phyloP scores from a whole-genome alignment of 2,113 vertebrate genomes.

The Dicrurus megarhynchus region DNA sequence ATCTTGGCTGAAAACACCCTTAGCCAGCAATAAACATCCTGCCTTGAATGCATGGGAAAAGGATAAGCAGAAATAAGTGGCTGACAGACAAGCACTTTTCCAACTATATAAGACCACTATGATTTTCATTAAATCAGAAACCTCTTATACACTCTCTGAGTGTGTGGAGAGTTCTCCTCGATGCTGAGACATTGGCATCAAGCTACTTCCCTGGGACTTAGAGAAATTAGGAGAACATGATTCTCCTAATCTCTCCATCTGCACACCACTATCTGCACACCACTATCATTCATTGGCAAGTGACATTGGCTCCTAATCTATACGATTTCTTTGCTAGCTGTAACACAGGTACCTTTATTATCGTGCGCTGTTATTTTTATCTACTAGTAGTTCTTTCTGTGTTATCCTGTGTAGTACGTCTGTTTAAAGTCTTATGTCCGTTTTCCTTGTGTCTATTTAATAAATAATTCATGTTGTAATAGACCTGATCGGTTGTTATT shows the following conservation, averaged over 20 bases:
- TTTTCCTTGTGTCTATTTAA: background rate
- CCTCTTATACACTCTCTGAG: background rate
- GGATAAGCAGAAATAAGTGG: background rate
- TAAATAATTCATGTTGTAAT: background rate
- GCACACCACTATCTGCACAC: too few relatives aligned
- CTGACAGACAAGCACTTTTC: background rate
- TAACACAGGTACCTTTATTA: background rate
- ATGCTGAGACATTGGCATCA: fast-evolving
- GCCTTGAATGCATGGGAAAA: background rate
- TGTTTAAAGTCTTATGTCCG: background rate
- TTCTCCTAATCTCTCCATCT: too few relatives aligned
- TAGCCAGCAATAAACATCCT: background rate
- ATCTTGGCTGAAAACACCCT: fast-evolving
- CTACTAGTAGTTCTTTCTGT: background rate
- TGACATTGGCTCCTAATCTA: background rate
- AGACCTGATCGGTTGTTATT: background rate
- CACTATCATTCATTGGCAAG: background rate
- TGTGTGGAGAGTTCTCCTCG: background rate
- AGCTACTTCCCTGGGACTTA: fast-evolving
- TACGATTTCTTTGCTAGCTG: background rate
- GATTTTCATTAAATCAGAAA: background rate
- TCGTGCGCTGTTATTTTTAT: fast-evolving
- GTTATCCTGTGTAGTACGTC: background rate
- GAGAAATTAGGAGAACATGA: background rate
- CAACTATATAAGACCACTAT: background rate